Evolutionary conservation across 2,113 vertebrate genomes (phyloP), one percentile per base, ranked within the genome.

Genomic region (Rostratula benghalensis): DNA sequence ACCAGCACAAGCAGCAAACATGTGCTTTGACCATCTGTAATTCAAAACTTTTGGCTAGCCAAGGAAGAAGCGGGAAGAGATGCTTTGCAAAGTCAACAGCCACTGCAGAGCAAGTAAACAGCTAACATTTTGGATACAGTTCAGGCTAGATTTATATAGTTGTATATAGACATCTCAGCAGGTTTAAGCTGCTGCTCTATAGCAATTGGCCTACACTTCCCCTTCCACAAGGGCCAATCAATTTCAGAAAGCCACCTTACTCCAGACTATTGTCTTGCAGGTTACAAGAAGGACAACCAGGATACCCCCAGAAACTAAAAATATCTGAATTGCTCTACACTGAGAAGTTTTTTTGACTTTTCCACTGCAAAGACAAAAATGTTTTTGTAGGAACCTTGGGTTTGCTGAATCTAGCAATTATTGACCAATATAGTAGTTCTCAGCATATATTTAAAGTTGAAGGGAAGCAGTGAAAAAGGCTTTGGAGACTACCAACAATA

Each of bases 391-490:
- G 61, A 91, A 83, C 57, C 54, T 92, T 15, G 57, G 57, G 69
- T 78, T 87, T 93, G 48, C 37, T 65, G 65, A 69, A 93, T 69
- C 64, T 78, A 96, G 81, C 73, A 94, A 94, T 96, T 93, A 90
- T 45, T 79, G 92, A 87, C 92, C 92, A 93, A 94, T 81, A 94
- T 73, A 96, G 95, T 21, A 82, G 64, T 7, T 87, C 15, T 50
- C 61, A 73, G 73, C 1, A 6, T 73, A 57, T 50, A 94, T 53
- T 94, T 96, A 83, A 78, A 86, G 45, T 45, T 46, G 41, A 82
- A 19, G 17, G 39, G 64, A 93, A 87, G 63, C 61, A 91, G 54
- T 60, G 77, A 93, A 90, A 91, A 95, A 73, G 54, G 37, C 39
- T 90, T 74, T 80, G 46, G 68, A 95, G 73, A 43, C 60, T 71